Percentiles rank a stretch among this genome's conserved stretches.
These are phyloP conservation scores for Scaptomyza hsui DNA, from an alignment of 1,140 invertebrate species.

Conservation along the genomic window DNA sequence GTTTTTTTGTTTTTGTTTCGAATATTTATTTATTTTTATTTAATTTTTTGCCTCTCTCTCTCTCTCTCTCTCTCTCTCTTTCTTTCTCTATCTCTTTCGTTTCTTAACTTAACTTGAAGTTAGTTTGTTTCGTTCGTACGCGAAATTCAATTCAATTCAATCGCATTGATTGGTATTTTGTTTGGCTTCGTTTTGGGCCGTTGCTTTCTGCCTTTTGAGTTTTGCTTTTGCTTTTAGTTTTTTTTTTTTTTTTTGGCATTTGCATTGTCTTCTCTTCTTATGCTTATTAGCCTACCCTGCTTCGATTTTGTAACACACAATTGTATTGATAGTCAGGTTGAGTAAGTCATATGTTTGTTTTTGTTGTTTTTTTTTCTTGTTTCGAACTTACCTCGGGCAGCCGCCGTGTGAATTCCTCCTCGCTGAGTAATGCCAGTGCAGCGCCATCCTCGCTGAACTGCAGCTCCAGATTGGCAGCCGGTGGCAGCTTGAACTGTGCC, in stretches of 20 bases:
- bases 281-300: conserved; percentile 46
- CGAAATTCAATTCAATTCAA: conserved; percentile 76
- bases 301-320: conserved; percentile 71
- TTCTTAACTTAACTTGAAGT: conserved; percentile 14
- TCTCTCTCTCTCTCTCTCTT: conserved; percentile 16
- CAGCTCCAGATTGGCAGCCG: conserved; percentile 90
- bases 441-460: conserved; percentile 87
- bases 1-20: conserved; percentile 62
- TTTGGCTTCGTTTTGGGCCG: conserved; percentile 26
- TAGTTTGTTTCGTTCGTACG: conserved; percentile 58
- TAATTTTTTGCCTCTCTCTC: conserved; percentile 17
- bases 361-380: neutral
- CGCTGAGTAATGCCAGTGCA: conserved; percentile 89
- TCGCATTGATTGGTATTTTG: conserved; percentile 63
- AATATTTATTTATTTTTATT: conserved; percentile 35
- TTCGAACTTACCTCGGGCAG: conserved; percentile 88
- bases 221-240: conserved; percentile 29
- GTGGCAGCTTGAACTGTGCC: conserved; percentile 90
- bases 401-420: conserved; percentile 93
- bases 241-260: conserved; percentile 33
- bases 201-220: conserved; percentile 28
- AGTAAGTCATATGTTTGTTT: conserved; percentile 35
- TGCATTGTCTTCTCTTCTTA: conserved; percentile 55
- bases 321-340: conserved; percentile 48
- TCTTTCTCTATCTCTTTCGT: conserved; percentile 6